Base-by-base conservation (phyloP, 2,797 vertebrate genomes). In the Liasis olivaceus region DNA sequence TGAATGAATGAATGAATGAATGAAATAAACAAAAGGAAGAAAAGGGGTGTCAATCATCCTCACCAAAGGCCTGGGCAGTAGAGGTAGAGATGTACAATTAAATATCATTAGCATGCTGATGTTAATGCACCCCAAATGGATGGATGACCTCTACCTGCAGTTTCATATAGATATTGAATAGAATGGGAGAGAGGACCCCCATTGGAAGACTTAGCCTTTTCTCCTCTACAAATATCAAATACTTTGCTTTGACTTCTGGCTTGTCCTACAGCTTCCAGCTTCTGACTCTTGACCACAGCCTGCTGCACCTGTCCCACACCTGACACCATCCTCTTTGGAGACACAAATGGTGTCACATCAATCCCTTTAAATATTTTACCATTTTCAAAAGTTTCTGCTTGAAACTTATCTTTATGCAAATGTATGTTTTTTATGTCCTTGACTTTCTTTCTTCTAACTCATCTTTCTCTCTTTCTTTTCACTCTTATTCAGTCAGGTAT, bases 341-440 rank as follows among this genome's bases (percentile, higher is more conserved):
- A 94, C 72, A 93, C 91, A 13, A 0, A 87, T 95, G 92, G 86
- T 59, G 91, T 94, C 0, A 51, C 88, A 91, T 95, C 94, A 90
- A 90, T 94, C 72, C 22, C 0, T 1, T 31, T 91, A 13, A 54
- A 84, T 47, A 85, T 54, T 58, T 94, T 77, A 36, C 87, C 36
- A 47, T 72, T 88, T 90, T 96, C 91, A 87, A 85, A 95, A 86
- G 31, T 95, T 85, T 54, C 87, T 96, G 94, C 93, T 95, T 90
- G 94, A n/a, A 93, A 93, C 63, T 51, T 90, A 91, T 94, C 93
- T 93, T 81, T 47, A 81, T 91, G 86, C 95, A 13, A 54, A 59
- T 15, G 14, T 24, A 64, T 64, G 11, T 54, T 28, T 94, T 89
- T 93, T 36, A 92, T 91, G 54, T 89, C 94, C 3, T 0, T 93